Conservation (phyloP, 2,797 vertebrate species). For the Sebastes iracundus region DNA sequence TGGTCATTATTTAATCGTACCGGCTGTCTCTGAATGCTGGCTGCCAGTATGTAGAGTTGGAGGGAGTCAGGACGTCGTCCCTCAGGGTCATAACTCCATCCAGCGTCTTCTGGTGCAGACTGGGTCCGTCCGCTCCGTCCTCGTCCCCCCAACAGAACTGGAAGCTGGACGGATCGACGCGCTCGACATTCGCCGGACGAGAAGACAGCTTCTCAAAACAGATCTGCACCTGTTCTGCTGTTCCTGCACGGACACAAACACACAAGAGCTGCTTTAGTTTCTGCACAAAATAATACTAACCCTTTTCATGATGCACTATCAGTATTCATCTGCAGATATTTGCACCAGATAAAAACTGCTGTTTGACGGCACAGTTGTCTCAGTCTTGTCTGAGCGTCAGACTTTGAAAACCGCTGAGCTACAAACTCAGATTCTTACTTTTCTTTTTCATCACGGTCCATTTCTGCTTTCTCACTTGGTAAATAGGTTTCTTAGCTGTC, state of each 20-base stretch:
- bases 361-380: background rate
- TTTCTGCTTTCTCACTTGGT: background rate
- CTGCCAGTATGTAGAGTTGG: conserved; percentile 58
- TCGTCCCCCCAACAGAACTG: conserved; percentile 69
- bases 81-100: background rate
- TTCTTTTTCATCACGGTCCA: conserved; percentile 14
- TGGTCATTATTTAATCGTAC: conserved; percentile 23
- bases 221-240: conserved; percentile 44
- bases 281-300: too few relatives aligned
- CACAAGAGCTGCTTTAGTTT: too few relatives aligned
- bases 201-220: conserved; percentile 63
- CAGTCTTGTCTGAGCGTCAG: too few relatives aligned
- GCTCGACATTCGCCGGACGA: background rate
- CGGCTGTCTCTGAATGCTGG: background rate
- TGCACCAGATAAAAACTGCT: background rate
- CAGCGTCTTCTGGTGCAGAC: conserved; percentile 60
- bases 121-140: conserved; percentile 60
- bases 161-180: conserved; percentile 43
- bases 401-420: background rate
- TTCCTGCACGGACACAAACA: conserved; percentile 20
- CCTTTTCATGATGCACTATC: too few relatives aligned
- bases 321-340: background rate
- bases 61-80: background rate
- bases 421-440: conserved; percentile 35
- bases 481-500: conserved; percentile 29